Base-by-base conservation (phyloP, 2,797 vertebrate species). In the Tapera naevia region DNA sequence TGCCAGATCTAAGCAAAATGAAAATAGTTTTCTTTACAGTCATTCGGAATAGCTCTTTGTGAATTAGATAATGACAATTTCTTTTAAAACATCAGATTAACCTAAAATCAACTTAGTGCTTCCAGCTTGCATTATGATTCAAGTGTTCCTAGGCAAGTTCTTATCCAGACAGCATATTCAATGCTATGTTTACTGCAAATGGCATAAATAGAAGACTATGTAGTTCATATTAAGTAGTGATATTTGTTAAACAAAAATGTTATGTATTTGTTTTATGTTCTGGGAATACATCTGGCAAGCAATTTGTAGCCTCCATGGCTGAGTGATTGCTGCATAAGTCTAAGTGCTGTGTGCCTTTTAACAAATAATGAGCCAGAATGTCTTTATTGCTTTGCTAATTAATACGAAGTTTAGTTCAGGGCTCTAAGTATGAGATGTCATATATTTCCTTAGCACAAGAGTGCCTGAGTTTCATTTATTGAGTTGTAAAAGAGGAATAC, bases 11-110 rank as follows among this genome's bases (percentile, higher is more conserved):
- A 70, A 93, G 74, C 71, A 91, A 95, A 95, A 93, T 66, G 50
- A 84, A 94, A 96, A 88, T 73, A 80, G 27, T 50, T 93, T 94
- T 78, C 78, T 92, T 85, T 76, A 39, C 66, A 89, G 51, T 57
- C 72, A 70, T 56, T 69, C 24, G 1, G 39, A 86, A 93, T 62
- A 91, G 66, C 61, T 92, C 30, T 79, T 94, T 65, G 45, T 69
- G 87, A 90, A 90, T 86, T 73, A 95, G 94, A 92, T 95, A 96
- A 95, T 71, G 82, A 94, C 86, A 92, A 94, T 95, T 96, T 94
- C 75, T 86, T 94, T 95, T 85, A 94, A 96, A 97, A 97, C 93
- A 91, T 94, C 96, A 94, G 86, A 81, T 93, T 92, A 94, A 88
- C 57, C 96, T 95, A 96, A 71, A 91, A 92, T 97, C 94, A 94